phyloP scores from a whole-genome alignment of 2,888 invertebrate species.

The Eristalis arbustorum region DNA sequence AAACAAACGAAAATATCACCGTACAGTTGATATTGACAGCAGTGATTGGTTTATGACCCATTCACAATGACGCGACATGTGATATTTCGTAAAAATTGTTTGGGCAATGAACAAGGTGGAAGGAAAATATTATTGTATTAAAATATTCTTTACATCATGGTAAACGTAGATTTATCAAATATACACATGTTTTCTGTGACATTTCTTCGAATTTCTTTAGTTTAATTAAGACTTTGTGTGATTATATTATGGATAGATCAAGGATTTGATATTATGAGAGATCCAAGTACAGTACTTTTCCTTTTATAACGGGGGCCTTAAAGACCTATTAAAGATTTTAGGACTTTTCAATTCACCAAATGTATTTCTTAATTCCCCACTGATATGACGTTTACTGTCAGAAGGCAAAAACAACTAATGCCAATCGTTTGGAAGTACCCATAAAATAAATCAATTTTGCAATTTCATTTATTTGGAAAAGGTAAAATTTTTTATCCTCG shows the following conservation, averaged over 20 bases:
- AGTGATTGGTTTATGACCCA: background rate
- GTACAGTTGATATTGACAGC: background rate
- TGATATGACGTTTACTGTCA: slow-evolving; percentile 1
- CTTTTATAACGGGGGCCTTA: background rate
- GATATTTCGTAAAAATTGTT: no score
- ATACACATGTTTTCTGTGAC: no score
- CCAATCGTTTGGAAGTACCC: slow-evolving; percentile 46
- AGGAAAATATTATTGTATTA: no score
- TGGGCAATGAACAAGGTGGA: no score
- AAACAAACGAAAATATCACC: background rate
- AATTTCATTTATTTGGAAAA: slow-evolving; percentile 50
- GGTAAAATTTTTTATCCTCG: slow-evolving; percentile 18
- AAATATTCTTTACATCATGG: no score
- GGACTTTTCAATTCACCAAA: background rate
- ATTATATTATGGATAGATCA: no score
- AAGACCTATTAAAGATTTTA: background rate
- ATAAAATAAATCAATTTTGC: slow-evolving; percentile 62
- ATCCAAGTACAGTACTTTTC: background rate
- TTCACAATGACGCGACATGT: background rate
- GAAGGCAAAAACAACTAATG: slow-evolving; percentile 60
- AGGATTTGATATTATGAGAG: no score
- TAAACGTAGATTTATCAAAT: no score
- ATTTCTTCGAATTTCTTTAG: no score
- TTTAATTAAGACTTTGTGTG: no score
- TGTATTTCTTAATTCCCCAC: background rate